These are phyloP conservation scores for Lithobates pipiens DNA, from an alignment of 2,797 vertebrate species.

Conservation along the genomic window DNA sequence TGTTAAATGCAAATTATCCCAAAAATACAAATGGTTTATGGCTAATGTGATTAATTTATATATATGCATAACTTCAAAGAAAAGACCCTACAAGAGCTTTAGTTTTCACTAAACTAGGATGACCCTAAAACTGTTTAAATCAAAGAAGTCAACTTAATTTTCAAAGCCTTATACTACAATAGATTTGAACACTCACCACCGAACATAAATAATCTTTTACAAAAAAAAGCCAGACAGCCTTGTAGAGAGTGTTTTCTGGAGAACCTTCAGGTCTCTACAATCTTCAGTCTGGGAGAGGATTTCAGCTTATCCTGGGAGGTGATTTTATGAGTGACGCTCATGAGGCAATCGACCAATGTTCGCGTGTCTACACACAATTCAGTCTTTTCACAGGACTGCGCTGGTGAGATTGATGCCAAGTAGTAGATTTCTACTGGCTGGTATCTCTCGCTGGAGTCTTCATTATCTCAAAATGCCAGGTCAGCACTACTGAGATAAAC, in stretches of 20 bases:
- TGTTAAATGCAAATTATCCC: too few species aligned
- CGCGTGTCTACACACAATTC: not conserved
- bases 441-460: not conserved
- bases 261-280: not conserved
- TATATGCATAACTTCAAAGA: too few species aligned
- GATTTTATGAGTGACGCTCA: not conserved
- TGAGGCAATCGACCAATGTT: slow-evolving; percentile 16
- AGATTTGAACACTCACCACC: slow-evolving; percentile 18
- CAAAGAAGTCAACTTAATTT: too few species aligned
- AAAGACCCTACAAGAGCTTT: not conserved
- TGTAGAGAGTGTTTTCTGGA: not conserved
- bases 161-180: too few species aligned
- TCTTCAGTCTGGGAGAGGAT: not conserved
- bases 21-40: too few species aligned
- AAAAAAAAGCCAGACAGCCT: not conserved
- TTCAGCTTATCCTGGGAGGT: not conserved
- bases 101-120: not conserved
- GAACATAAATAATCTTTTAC: not conserved
- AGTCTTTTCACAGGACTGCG: not conserved
- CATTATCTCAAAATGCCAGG: not conserved
- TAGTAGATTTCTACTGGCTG: slow-evolving; percentile 6
- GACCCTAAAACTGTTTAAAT: too few species aligned
- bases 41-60: too few species aligned
- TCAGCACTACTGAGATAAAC: slow-evolving; percentile 13
- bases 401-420: not conserved